Evolutionary conservation across 2,888 invertebrate genomes (phyloP), one percentile per base, ranked within the genome.

Genomic region (Drosophila colorata): DNA sequence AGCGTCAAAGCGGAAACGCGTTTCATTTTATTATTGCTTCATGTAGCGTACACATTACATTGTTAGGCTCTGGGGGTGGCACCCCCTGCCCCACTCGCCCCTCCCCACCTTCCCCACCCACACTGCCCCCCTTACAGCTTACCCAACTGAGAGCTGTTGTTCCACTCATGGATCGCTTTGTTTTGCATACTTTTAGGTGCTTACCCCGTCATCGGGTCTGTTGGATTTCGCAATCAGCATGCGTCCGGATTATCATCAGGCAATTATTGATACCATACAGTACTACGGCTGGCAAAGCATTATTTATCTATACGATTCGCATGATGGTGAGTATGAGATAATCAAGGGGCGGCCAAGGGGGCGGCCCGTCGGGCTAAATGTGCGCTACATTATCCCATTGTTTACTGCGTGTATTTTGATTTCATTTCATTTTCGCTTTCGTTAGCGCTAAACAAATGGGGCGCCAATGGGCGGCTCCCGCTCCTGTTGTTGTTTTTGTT

Each of bases 231-330:
- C 97, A 55, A 96, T 98, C 89, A 97, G 97, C 92, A 96, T 99
- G 96, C 95, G 98, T 72, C 99, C 99, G 38, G 97, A 98, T 93
- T 98, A 98, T 93, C 97, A 98, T 92, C 96, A 96, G 90, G 98
- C 99, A 64, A 96, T 99, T 90, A 96, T 98, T 80, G 98, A 98
- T 93, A 96, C 98, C 64, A 97, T 99, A 88, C 94, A 96, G 75
- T 96, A 97, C 93, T 99, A 99, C 92, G 96, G 95, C 66, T 97
- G 96, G 96, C 94, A 94, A 80, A 94, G 95, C 91, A 95, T 96
- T 88, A 95, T 96, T 91, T 96, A 96, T 93, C 93, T 96, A 79
- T 96, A 96, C 92, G 95, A 96, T 92, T 95, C 95, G 41, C 95
- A 96, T 85, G 95, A 96, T 90, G 96, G 96, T 96, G 92, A 94